Percentiles rank a stretch among this genome's conserved stretches.
Conservation (phyloP, 2,113 vertebrate species). For the Apus apus region DNA sequence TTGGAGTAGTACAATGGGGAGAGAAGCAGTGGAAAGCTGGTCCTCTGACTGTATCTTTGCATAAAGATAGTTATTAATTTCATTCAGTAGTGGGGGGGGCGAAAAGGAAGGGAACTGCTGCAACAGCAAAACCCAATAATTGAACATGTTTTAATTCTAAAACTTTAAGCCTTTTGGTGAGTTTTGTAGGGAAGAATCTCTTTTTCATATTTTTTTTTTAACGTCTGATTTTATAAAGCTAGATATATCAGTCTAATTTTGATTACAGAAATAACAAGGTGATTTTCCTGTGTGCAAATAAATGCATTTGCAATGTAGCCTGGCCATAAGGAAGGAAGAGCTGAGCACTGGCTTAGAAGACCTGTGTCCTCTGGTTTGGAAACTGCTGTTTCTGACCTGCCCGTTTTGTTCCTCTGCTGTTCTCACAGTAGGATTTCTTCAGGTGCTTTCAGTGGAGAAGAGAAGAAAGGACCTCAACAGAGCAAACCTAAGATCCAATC, state of each 20-base stretch:
- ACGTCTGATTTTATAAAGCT: not conserved
- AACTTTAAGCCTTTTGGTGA: not conserved
- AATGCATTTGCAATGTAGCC: not conserved
- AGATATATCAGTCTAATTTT: not conserved
- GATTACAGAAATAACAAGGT: not conserved
- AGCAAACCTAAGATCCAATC: not conserved
- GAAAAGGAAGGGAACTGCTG: not conserved
- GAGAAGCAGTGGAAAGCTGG: not conserved
- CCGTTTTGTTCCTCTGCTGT: not conserved
- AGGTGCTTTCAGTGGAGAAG: not conserved
- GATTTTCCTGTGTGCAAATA: not conserved
- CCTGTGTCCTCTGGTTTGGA: not conserved
- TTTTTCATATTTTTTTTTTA: not conserved
- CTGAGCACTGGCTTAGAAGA: not conserved
- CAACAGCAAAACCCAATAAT: not conserved
- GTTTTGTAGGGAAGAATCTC: not conserved
- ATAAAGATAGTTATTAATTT: not conserved
- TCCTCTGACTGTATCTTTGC: not conserved
- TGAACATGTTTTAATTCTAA: not conserved
- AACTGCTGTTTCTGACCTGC: not conserved
- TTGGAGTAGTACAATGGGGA: not conserved
- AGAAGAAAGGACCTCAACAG: not conserved
- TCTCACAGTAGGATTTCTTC: not conserved
- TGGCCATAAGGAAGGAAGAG: not conserved
- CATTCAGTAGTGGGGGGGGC: rapidly evolving